These are phyloP conservation scores for Mionectes olivaceus DNA, from an alignment of 2,797 vertebrate species.

Conservation along the genomic window DNA sequence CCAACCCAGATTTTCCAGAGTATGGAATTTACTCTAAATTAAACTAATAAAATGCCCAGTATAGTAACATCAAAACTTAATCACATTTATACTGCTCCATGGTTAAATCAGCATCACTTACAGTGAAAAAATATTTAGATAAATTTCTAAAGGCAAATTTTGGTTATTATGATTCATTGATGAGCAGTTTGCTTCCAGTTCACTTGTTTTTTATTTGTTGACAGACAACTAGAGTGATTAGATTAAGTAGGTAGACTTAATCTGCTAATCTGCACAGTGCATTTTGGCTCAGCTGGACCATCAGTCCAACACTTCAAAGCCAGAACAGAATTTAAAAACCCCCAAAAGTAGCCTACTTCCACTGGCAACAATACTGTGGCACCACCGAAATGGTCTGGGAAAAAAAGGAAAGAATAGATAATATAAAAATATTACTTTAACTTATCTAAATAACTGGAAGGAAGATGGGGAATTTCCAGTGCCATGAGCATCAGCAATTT, in stretches of 20 bases:
- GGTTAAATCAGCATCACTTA: background rate
- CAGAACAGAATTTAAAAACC: accelerated
- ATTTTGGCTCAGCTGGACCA: background rate
- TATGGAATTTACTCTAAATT: background rate
- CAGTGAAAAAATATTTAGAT: background rate
- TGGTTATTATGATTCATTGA: background rate
- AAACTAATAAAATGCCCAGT: background rate
- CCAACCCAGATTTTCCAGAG: background rate
- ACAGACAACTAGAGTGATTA: background rate
- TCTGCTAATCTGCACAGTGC: background rate
- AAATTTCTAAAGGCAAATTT: background rate
- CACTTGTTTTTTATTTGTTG: background rate
- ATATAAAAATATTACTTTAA: background rate
- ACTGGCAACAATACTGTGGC: background rate
- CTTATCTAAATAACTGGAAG: background rate
- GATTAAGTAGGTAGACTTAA: background rate
- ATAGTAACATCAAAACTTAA: background rate
- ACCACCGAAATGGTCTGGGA: background rate
- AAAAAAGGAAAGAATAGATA: background rate
- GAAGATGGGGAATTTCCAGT: background rate
- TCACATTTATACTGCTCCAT: background rate
- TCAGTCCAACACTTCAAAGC: background rate
- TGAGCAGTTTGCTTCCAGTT: background rate
- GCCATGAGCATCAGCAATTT: background rate
- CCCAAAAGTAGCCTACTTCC: background rate